These are phyloP conservation scores for Rhinophrynus dorsalis DNA, from an alignment of 2,797 vertebrate species.

Conservation along the genomic window DNA sequence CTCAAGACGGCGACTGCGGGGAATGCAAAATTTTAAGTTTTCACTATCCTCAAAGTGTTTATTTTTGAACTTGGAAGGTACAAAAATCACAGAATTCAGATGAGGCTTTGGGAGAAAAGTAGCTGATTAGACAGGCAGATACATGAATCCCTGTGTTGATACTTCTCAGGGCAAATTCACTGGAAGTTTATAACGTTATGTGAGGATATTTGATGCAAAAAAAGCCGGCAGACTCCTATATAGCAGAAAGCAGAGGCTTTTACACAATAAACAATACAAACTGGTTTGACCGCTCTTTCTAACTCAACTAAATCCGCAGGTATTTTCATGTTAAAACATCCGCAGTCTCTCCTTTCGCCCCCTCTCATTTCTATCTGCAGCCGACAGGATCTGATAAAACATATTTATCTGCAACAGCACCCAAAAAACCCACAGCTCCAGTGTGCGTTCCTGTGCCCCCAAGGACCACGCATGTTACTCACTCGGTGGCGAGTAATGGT, in stretches of 20 bases:
- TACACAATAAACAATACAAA: conserved; percentile 49
- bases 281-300: conserved; percentile 45
- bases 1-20: background rate
- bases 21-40: background rate
- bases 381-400: background rate
- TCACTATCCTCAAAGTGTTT: background rate
- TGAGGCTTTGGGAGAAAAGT: background rate
- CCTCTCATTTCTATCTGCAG: background rate
- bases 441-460: no score
- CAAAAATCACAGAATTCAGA: background rate
- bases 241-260: conserved; percentile 39
- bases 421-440: no score
- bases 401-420: background rate
- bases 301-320: conserved; percentile 40
- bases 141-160: background rate
- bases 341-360: conserved; percentile 9
- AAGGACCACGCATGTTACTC: no score
- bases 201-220: background rate
- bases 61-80: background rate
- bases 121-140: background rate
- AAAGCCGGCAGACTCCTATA: conserved; percentile 35
- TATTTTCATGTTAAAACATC: conserved; percentile 44
- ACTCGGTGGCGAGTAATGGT: no score
- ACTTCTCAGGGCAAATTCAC: background rate
- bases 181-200: background rate